Evolutionary conservation across 92 coral and sea anemone genomes (phyloP).

Genomic region (Scolanthus callimorphus): DNA sequence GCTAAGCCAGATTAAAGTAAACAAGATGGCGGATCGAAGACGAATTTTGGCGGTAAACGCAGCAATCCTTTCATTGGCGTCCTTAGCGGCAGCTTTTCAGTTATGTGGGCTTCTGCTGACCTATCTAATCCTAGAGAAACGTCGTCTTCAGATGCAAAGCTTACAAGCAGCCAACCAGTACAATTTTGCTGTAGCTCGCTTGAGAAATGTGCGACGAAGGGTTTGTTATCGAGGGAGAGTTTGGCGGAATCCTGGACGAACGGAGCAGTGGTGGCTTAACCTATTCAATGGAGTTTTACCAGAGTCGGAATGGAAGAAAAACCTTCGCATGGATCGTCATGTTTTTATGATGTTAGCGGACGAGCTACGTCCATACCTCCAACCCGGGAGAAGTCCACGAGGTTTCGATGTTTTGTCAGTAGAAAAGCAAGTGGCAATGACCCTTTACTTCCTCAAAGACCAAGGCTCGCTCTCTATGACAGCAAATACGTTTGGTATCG

Average conservation of each 20-base stretch:
- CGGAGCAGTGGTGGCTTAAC: constrained; percentile 52
- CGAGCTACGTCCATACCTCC: constrained; percentile 33
- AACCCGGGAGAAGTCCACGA: constrained; percentile 37
- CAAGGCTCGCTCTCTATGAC: constrained; percentile 45
- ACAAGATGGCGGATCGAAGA: constrained; percentile 36
- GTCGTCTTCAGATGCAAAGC: constrained; percentile 24
- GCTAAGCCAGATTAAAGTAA: constrained; percentile 2
- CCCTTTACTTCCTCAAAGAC: constrained; percentile 49
- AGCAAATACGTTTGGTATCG: constrained; percentile 48
- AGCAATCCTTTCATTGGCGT: constrained; percentile 40
- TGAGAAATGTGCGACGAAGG: no score
- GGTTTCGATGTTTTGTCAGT: constrained; percentile 32
- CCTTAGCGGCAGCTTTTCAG: constrained; percentile 45
- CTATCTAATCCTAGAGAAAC: constrained; percentile 17
- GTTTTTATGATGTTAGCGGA: constrained; percentile 45
- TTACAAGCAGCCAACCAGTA: constrained; percentile 23
- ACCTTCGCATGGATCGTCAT: constrained; percentile 28
- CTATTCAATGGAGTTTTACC: constrained; percentile 38
- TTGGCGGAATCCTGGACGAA: constrained; percentile 19
- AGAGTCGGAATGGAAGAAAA: constrained; percentile 36
- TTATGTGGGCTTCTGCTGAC: constrained; percentile 32
- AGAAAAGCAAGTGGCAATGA: constrained; percentile 20
- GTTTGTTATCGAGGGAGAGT: no score
- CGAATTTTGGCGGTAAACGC: constrained; percentile 33
- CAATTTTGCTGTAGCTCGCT: constrained; percentile 30